These are phyloP conservation scores for Brachylomia viminalis DNA, from an alignment of 2,888 invertebrate species.

Conservation along the genomic window DNA sequence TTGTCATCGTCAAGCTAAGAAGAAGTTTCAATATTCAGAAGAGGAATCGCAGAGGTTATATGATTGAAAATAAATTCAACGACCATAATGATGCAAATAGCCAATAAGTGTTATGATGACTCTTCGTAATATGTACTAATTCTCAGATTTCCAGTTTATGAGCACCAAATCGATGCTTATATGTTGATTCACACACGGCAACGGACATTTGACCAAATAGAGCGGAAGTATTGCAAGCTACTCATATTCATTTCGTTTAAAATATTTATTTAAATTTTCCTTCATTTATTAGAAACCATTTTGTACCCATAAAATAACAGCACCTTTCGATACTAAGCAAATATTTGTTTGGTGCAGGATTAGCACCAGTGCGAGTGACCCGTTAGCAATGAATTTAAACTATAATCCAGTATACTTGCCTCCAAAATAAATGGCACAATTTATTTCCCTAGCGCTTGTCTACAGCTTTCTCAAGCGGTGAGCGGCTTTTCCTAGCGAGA, in stretches of 20 bases:
- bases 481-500: constrained; percentile 37
- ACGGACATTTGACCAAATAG: neutral
- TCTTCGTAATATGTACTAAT: too few relatives aligned
- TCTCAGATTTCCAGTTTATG: neutral
- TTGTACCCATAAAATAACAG: too few relatives aligned
- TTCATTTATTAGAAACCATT: too few relatives aligned
- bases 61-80: neutral
- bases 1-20: neutral
- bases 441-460: constrained; percentile 20
- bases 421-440: constrained; percentile 11
- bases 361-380: too few relatives aligned
- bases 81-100: neutral
- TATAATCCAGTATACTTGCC: neutral
- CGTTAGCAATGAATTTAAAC: too few relatives aligned
- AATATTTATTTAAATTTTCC: too few relatives aligned
- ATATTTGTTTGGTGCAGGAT: too few relatives aligned
- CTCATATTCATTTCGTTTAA: neutral
- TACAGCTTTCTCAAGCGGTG: constrained; percentile 33
- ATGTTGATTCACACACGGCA: neutral
- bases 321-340: too few relatives aligned
- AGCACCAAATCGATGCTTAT: constrained; percentile 15
- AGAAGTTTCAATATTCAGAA: neutral
- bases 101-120: neutral
- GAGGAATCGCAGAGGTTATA: neutral
- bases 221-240: constrained; percentile 5